Evolutionary conservation across 2,888 invertebrate species (phyloP).

Genomic region (Hyposoter didymator): DNA sequence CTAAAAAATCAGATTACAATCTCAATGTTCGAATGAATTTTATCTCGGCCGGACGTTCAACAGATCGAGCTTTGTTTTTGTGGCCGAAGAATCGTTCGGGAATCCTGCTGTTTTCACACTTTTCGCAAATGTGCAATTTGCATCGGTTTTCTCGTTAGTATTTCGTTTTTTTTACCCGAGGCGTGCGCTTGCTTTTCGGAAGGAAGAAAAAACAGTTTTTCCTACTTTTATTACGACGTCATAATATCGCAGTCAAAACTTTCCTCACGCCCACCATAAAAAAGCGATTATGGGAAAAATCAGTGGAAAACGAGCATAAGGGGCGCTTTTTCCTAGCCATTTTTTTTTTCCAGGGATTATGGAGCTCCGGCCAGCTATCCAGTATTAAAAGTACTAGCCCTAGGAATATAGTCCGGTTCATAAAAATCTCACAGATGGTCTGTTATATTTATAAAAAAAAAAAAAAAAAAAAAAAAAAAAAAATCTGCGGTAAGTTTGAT

Average conservation of each 20-base stretch:
- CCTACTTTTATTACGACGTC: not conserved
- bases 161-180: not conserved
- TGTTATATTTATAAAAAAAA: not conserved
- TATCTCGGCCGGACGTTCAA: not conserved
- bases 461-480: no score
- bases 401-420: not conserved
- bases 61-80: not conserved
- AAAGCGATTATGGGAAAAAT: not conserved
- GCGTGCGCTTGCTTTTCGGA: not conserved
- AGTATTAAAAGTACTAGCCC: not conserved
- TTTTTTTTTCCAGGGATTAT: not conserved
- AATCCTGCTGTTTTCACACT: not conserved
- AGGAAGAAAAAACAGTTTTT: not conserved
- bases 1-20: not conserved
- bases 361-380: not conserved
- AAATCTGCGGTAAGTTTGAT: not conserved
- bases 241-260: not conserved
- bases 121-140: not conserved
- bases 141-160: not conserved
- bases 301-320: slow-evolving; percentile 7
- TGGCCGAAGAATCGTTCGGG: not conserved
- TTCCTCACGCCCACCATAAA: not conserved
- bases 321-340: not conserved
- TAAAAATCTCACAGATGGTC: not conserved
- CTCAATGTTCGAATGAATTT: not conserved